A percentile compares a stretch with the other conserved stretches of the same genome.
Evolutionary conservation across 2,113 vertebrate genomes (phyloP).

Genomic region (Rhinoptilus africanus): DNA sequence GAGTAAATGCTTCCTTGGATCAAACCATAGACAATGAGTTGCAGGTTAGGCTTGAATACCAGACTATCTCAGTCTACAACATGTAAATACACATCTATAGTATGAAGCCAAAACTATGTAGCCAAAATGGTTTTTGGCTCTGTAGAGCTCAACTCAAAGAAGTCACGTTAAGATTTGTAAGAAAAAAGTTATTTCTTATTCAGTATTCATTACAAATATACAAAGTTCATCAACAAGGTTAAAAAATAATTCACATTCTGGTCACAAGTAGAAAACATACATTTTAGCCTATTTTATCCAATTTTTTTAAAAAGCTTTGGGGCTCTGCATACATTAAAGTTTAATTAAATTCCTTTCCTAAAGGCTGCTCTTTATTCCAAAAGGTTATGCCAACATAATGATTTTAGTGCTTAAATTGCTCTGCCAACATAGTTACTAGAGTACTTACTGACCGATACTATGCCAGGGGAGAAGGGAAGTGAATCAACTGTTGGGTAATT

Average conservation of each 20-base stretch:
- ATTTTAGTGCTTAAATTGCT: background rate
- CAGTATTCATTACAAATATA: background rate
- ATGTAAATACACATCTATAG: background rate
- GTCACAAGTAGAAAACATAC: background rate
- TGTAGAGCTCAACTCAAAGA: background rate
- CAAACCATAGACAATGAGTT: background rate
- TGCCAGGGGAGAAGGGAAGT: background rate
- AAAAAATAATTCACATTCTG: background rate
- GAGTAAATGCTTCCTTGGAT: background rate
- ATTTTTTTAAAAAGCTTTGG: background rate
- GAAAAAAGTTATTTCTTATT: background rate
- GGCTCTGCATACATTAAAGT: background rate
- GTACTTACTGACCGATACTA: background rate
- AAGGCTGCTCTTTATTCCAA: background rate
- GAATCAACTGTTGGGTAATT: background rate
- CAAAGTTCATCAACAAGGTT: background rate
- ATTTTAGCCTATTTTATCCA: background rate
- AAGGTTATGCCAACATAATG: background rate
- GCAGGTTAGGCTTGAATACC: background rate
- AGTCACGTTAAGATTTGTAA: background rate
- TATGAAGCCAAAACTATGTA: background rate
- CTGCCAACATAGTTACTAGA: background rate
- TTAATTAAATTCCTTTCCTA: slow-evolving; percentile 14
- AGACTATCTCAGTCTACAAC: background rate
- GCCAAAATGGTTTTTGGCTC: background rate